Conservation (phyloP, 2,888 invertebrate genomes). For the Nymphalis c-album region DNA sequence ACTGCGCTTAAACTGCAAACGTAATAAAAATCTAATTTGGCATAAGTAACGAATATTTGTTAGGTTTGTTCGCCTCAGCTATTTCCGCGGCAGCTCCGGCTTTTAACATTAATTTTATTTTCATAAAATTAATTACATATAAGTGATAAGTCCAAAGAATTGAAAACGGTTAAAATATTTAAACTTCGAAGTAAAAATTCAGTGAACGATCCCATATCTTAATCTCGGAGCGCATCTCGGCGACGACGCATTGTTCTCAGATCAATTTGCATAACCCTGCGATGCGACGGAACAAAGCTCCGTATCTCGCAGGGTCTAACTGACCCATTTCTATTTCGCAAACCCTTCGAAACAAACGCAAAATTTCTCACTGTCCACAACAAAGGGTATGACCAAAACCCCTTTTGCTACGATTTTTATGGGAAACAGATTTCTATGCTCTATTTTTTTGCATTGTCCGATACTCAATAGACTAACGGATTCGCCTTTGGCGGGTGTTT, state of each 20-base stretch:
- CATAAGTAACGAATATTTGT: too few relatives aligned
- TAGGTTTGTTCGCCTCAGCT: too few relatives aligned
- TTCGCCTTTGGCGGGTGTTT: constrained; percentile 73
- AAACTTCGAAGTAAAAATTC: constrained; percentile 28
- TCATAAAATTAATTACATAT: too few relatives aligned
- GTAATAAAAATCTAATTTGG: too few relatives aligned
- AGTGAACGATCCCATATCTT: constrained; percentile 31
- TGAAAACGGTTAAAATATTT: neutral
- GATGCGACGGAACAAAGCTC: constrained; percentile 60
- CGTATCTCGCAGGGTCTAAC: constrained; percentile 62
- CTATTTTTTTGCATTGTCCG: constrained; percentile 80
- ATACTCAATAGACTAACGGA: constrained; percentile 59
- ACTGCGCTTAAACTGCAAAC: too few relatives aligned
- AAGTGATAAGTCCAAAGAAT: neutral
- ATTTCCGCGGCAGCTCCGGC: too few relatives aligned
- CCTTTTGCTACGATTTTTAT: constrained; percentile 75
- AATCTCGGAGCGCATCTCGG: constrained; percentile 52
- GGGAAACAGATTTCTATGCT: constrained; percentile 70
- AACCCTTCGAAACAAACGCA: constrained; percentile 60
- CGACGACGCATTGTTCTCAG: constrained; percentile 54
- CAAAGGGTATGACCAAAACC: constrained; percentile 68
- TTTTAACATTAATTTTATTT: too few relatives aligned
- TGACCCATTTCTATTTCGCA: constrained; percentile 75
- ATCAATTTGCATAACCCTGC: constrained; percentile 73
- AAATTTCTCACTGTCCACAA: constrained; percentile 77